Conservation (phyloP, 1,140 invertebrate genomes). For the Manduca sexta region DNA sequence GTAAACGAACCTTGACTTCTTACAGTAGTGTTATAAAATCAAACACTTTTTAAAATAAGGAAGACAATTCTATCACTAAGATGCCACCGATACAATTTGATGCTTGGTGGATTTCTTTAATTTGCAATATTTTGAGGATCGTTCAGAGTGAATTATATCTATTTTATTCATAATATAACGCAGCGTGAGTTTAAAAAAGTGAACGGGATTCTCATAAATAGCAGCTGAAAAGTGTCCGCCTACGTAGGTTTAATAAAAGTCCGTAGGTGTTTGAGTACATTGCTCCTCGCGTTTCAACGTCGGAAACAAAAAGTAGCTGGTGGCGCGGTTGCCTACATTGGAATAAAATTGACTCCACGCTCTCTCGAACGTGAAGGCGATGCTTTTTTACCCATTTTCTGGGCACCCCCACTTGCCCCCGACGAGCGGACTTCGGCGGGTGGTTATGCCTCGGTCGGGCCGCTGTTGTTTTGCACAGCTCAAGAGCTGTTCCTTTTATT, state of each 20-base stretch:
- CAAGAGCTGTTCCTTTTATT: conserved; percentile 70
- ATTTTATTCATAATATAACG: too few species aligned
- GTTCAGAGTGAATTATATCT: too few species aligned
- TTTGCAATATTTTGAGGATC: too few species aligned
- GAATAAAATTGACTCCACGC: conserved; percentile 73
- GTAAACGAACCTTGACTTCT: too few species aligned
- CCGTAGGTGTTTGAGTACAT: conserved; percentile 68
- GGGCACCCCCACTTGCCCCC: conserved; percentile 41
- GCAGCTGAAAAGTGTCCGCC: conserved; percentile 24
- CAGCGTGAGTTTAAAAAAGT: too few species aligned
- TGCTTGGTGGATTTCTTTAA: too few species aligned
- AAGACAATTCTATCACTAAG: too few species aligned
- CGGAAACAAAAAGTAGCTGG: conserved; percentile 70
- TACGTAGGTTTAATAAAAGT: conserved; percentile 64
- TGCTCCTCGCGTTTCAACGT: conserved; percentile 63
- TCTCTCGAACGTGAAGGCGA: conserved; percentile 67
- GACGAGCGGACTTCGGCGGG: conserved; percentile 61
- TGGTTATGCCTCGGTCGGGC: conserved; percentile 65
- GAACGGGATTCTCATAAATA: conserved; percentile 9
- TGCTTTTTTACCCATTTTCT: conserved; percentile 62
- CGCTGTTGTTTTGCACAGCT: conserved; percentile 70
- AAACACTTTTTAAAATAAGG: too few species aligned
- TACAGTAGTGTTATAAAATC: too few species aligned
- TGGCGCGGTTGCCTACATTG: conserved; percentile 69
- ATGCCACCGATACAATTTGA: too few species aligned